phyloP scores from a whole-genome alignment of 2,888 invertebrate genomes.

The Ethmia dodecea region DNA sequence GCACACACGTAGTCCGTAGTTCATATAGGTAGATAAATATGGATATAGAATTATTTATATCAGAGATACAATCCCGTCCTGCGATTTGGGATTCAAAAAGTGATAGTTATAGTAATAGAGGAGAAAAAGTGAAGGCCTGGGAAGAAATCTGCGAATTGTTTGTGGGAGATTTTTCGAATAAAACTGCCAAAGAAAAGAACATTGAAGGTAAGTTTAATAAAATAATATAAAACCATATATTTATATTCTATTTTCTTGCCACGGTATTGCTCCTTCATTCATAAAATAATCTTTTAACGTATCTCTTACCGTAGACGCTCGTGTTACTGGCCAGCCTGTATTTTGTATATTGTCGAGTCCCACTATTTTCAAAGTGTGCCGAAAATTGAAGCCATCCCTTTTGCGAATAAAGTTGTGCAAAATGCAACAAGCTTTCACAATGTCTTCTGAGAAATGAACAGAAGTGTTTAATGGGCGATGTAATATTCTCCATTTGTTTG shows the following conservation, averaged over 20 bases:
- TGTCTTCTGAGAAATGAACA: conserved; percentile 7
- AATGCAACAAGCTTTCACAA: conserved; percentile 12
- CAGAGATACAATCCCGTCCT: conserved; percentile 23
- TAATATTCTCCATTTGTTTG: conserved; percentile 8
- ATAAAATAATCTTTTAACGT: conserved; percentile 24
- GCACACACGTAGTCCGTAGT: too few relatives aligned
- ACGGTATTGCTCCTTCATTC: conserved; percentile 23
- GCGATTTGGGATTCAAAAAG: conserved; percentile 25
- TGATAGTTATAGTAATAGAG: conserved; percentile 22
- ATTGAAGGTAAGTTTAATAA: conserved; percentile 24
- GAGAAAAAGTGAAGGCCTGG: conserved; percentile 24
- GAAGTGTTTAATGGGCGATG: conserved; percentile 11
- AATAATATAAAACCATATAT: too few relatives aligned
- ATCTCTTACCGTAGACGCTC: conserved; percentile 20
- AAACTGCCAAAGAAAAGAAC: conserved; percentile 24
- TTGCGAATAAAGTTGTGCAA: conserved; percentile 12
- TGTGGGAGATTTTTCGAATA: conserved; percentile 19
- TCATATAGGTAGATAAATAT: too few relatives aligned
- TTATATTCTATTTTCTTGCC: conserved; percentile 25
- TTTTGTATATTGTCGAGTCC: conserved; percentile 21
- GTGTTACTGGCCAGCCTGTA: conserved; percentile 17
- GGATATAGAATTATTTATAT: too few relatives aligned
- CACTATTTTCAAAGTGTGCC: conserved; percentile 18
- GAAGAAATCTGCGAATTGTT: conserved; percentile 24
- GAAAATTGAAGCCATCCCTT: conserved; percentile 18